Evolutionary conservation across 2,113 vertebrate species (phyloP).

Genomic region (Hypanus sabinus): DNA sequence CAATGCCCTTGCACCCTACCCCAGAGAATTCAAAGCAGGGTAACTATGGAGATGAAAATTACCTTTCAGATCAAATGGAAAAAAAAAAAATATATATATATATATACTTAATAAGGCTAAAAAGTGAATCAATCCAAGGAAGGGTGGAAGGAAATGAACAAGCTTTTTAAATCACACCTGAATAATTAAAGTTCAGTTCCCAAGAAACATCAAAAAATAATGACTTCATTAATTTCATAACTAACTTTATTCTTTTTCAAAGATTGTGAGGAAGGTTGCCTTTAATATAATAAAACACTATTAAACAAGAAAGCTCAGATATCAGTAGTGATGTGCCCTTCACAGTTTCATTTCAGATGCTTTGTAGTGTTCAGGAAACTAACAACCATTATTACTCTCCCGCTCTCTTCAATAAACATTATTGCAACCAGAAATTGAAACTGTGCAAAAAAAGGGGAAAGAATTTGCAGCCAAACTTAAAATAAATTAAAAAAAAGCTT

Average conservation of each 20-base stretch:
- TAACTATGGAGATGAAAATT: background rate
- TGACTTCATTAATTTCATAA: slow-evolving; percentile 42
- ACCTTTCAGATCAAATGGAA: background rate
- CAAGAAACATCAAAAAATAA: background rate
- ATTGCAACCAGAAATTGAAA: slow-evolving; percentile 42
- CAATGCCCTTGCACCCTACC: background rate
- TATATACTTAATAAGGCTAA: background rate
- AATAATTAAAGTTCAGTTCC: background rate
- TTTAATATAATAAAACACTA: slow-evolving; percentile 43
- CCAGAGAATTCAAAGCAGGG: background rate
- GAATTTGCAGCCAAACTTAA: slow-evolving; percentile 58
- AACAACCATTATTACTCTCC: slow-evolving; percentile 31
- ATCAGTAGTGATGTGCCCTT: slow-evolving; percentile 45
- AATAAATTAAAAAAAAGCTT: slow-evolving; percentile 79
- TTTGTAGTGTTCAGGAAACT: background rate
- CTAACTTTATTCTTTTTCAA: slow-evolving; percentile 61
- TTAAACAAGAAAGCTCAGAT: slow-evolving; percentile 43
- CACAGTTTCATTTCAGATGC: slow-evolving; percentile 31
- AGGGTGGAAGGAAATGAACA: background rate
- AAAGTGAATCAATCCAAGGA: background rate
- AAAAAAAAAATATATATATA: background rate
- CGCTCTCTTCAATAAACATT: slow-evolving; percentile 39
- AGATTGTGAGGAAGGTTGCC: slow-evolving; percentile 46
- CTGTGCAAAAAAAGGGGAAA: slow-evolving; percentile 44
- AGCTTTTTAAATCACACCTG: background rate